Percentiles rank a stretch among this genome's conserved stretches.
phyloP scores from a whole-genome alignment of 2,888 invertebrate genomes.

The Drosophila recens region DNA sequence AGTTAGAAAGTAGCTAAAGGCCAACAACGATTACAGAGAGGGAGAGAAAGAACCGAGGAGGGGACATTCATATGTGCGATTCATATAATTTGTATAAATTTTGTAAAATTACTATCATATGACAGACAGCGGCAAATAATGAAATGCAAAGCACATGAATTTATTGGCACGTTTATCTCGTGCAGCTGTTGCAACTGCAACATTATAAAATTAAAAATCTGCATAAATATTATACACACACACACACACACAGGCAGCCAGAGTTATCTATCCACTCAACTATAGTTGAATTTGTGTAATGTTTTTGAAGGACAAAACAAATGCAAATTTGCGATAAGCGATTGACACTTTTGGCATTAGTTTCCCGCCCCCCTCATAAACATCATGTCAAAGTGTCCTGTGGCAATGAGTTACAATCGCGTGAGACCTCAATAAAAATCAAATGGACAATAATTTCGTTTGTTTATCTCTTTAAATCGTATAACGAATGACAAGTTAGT shows the following conservation, averaged over 20 bases:
- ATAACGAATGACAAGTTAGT: constrained; percentile 30
- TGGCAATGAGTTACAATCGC: constrained; percentile 24
- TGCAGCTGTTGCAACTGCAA: constrained; percentile 42
- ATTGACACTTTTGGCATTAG: constrained; percentile 26
- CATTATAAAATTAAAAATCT: constrained; percentile 57
- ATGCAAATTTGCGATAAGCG: constrained; percentile 63
- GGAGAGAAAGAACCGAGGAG: background rate
- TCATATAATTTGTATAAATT: constrained; percentile 30
- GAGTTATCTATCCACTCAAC: background rate
- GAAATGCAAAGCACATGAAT: constrained; percentile 74
- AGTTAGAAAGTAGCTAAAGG: constrained; percentile 41
- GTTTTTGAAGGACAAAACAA: constrained; percentile 18
- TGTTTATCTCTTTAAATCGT: constrained; percentile 28
- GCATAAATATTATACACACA: constrained; percentile 56
- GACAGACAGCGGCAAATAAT: constrained; percentile 66
- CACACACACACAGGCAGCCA: background rate
- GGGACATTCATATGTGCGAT: constrained; percentile 14
- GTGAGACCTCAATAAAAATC: constrained; percentile 24
- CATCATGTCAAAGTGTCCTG: constrained; percentile 20
- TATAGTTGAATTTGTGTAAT: constrained; percentile 14
- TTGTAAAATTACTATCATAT: constrained; percentile 42
- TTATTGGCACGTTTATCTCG: constrained; percentile 76
- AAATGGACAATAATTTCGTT: constrained; percentile 38
- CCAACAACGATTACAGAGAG: constrained; percentile 17
- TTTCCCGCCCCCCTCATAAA: constrained; percentile 13